phyloP scores from a whole-genome alignment of 2,888 invertebrate genomes.

The Deilephila elpenor region DNA sequence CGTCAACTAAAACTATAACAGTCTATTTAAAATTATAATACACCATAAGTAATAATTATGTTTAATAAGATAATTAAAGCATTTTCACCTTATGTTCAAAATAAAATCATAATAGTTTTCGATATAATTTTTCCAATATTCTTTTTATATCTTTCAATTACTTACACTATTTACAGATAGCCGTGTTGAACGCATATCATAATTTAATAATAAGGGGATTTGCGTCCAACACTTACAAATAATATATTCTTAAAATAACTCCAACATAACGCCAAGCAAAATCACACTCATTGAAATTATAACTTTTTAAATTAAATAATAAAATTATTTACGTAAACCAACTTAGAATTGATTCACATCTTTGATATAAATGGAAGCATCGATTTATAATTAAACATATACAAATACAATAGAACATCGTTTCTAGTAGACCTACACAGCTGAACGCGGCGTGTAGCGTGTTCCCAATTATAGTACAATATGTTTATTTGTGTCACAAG shows the following conservation, averaged over 20 bases:
- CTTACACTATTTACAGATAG: slow-evolving; percentile 78
- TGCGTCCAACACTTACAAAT: slow-evolving; percentile 70
- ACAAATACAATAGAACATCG: slow-evolving; percentile 58
- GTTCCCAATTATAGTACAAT: slow-evolving; percentile 51
- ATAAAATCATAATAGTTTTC: slow-evolving; percentile 80
- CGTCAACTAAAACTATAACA: slow-evolving; percentile 83
- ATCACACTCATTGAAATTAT: slow-evolving; percentile 79
- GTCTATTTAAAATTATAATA: slow-evolving; percentile 84
- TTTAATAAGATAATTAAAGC: slow-evolving; percentile 81
- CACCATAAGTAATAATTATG: slow-evolving; percentile 78
- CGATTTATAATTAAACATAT: slow-evolving; percentile 79
- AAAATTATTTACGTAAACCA: slow-evolving; percentile 75
- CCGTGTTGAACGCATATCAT: slow-evolving; percentile 69
- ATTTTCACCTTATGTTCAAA: slow-evolving; percentile 83
- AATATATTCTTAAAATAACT: slow-evolving; percentile 67
- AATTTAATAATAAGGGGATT: slow-evolving; percentile 71
- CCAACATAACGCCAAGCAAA: slow-evolving; percentile 81
- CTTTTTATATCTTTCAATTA: slow-evolving; percentile 65
- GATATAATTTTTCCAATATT: slow-evolving; percentile 71
- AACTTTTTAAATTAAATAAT: slow-evolving; percentile 76
- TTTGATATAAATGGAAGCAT: slow-evolving; percentile 85
- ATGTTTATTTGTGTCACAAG: slow-evolving; percentile 44
- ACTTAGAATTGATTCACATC: slow-evolving; percentile 81
- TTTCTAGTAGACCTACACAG: slow-evolving; percentile 46
- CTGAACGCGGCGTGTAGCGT: slow-evolving; percentile 58